phyloP scores from a whole-genome alignment of 2,888 invertebrate genomes.

The Tribolium freemani region DNA sequence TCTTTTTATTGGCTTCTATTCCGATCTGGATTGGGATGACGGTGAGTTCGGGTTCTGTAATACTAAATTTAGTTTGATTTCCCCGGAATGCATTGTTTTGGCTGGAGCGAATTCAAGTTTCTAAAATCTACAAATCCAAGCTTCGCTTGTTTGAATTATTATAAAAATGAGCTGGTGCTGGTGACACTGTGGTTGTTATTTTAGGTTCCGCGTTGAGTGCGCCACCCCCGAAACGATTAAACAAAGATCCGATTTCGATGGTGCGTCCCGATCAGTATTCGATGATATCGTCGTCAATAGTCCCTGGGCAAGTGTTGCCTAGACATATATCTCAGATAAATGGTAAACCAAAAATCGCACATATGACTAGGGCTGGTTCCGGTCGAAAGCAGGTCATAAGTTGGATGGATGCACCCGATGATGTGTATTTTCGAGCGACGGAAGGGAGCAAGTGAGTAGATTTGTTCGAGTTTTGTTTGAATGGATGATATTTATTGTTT shows the following conservation, averaged over 20 bases:
- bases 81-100: too few relatives aligned
- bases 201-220: slow-evolving; percentile 65
- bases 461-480: not conserved
- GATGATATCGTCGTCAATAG: slow-evolving; percentile 78
- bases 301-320: slow-evolving; percentile 76
- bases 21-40: slow-evolving; percentile 77
- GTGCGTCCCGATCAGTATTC: slow-evolving; percentile 79
- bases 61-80: not conserved
- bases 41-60: slow-evolving; percentile 66
- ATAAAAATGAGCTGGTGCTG: not conserved
- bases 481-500: not conserved
- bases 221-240: slow-evolving; percentile 85
- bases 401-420: slow-evolving; percentile 98
- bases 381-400: slow-evolving; percentile 93
- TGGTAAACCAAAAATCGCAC: slow-evolving; percentile 86
- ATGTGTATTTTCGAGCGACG: slow-evolving; percentile 95
- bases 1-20: slow-evolving; percentile 73
- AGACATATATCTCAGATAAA: slow-evolving; percentile 82
- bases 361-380: slow-evolving; percentile 82
- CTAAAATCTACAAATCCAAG: too few relatives aligned
- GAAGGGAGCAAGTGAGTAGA: slow-evolving; percentile 84
- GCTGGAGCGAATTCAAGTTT: too few relatives aligned
- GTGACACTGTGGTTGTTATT: not conserved
- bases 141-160: not conserved
- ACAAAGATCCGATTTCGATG: slow-evolving; percentile 81